Conservation (phyloP, 2,113 vertebrate species). For the Beaufortia kweichowensis region DNA sequence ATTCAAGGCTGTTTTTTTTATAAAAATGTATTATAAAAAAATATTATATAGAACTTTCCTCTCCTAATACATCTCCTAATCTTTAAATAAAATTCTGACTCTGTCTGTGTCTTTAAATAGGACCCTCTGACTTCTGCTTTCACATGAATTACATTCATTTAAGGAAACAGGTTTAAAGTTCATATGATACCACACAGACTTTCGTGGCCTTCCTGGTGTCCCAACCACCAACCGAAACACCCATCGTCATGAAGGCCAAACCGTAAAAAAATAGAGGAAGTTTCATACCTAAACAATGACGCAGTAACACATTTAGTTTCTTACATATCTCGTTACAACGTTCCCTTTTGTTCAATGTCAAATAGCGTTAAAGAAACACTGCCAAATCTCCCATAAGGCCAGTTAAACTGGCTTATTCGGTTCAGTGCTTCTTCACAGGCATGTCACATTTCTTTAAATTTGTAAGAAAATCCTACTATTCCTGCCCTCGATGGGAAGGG, state of each 20-base stretch:
- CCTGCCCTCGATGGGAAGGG: not conserved
- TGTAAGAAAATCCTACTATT: conserved; percentile 5
- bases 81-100: not conserved
- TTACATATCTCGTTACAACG: conserved; percentile 26
- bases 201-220: conserved; percentile 16
- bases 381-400: conserved; percentile 18
- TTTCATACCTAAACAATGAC: conserved; percentile 17
- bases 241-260: conserved; percentile 1
- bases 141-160: conserved; percentile 27
- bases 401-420: conserved; percentile 39
- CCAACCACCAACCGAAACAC: conserved; percentile 15
- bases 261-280: conserved; percentile 12
- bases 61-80: no score
- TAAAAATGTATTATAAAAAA: no score
- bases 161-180: conserved; percentile 24
- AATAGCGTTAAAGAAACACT: conserved; percentile 11
- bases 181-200: not conserved
- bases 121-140: conserved; percentile 19
- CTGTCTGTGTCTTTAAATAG: not conserved
- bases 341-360: conserved; percentile 37
- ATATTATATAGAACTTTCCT: no score
- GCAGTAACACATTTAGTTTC: conserved; percentile 26
- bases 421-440: conserved; percentile 8
- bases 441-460: conserved; percentile 4
- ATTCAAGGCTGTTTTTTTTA: no score